These are phyloP conservation scores for Syngnathus acus DNA, from an alignment of 2,797 vertebrate species.

Conservation along the genomic window DNA sequence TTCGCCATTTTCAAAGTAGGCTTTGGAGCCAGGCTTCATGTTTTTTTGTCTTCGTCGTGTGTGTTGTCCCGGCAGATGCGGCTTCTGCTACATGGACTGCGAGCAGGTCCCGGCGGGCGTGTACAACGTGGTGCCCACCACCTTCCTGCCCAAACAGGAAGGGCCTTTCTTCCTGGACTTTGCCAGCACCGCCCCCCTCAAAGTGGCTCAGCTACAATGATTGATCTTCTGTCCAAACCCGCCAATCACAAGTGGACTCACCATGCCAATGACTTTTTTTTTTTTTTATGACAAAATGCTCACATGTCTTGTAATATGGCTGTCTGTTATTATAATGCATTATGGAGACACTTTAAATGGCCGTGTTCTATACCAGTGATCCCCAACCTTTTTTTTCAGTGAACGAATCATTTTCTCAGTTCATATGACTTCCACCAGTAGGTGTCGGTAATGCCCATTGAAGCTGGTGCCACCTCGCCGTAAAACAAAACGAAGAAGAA, in stretches of 20 bases:
- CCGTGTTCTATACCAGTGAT: too few species aligned
- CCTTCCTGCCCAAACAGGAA: conserved; percentile 94
- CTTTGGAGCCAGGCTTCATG: too few species aligned
- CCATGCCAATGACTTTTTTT: neutral
- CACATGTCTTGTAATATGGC: neutral
- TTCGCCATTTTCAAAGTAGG: conserved; percentile 27
- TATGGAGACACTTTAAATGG: neutral
- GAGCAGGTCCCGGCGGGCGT: conserved; percentile 81
- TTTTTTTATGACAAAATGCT: neutral
- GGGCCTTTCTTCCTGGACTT: conserved; percentile 98
- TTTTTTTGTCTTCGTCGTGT: too few species aligned
- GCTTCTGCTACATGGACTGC: conserved; percentile 91
- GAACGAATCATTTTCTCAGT: too few species aligned
- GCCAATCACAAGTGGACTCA: neutral
- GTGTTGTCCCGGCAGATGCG: conserved; percentile 71
- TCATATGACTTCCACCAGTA: too few species aligned
- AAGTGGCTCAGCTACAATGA: conserved; percentile 90
- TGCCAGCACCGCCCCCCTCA: conserved; percentile 73
- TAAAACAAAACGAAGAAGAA: too few species aligned
- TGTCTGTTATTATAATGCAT: neutral
- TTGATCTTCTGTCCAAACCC: neutral
- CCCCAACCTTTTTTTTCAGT: too few species aligned
- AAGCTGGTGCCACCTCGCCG: too few species aligned
- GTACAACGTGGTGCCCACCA: conserved; percentile 93
- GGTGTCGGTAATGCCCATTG: too few species aligned